Evolutionary conservation across 2,888 invertebrate genomes (phyloP), one percentile per base, ranked within the genome.

Genomic region (Drosophila gaucha): DNA sequence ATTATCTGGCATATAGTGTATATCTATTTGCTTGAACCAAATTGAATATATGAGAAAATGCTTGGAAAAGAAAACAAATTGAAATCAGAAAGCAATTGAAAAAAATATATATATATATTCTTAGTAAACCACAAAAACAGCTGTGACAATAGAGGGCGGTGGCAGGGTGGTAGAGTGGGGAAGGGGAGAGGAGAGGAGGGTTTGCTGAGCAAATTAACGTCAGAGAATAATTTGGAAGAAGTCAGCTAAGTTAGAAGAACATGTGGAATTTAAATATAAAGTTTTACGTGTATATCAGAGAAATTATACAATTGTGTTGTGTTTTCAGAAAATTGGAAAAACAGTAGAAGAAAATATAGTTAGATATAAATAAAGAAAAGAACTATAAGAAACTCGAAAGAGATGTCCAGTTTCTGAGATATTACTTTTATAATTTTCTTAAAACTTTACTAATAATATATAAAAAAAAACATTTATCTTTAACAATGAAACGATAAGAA

Each of bases 21-120:
- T 41, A 49, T 65, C 22, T 67, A 62, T 78, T 84, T 80, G 74
- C 51, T 65, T 68, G 59, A 74, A 65, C 58, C 80, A 80, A 84
- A 84, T 86, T 73, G 64, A 77, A 68, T n/a, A 51, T 56, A 46
- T 43, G 24, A 43, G 16, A 38, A 22, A 41, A 14, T 16, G 16
- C 41, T 26, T 52, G 36, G 47, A 41, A 51, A 36, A 35, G 31
- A 50, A 60, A 58, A 50, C 44, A 43, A 58, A 58, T 67, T 66
- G 36, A 49, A 43, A 60, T 33, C 65, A 30, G 39, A 33, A 47
- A 36, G 38, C 16, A 51, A 51, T 18, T 26, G 5, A 12, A n/a
- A 52, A 12, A 22, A 20, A n/a, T 35, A 26, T 46, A 41, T 3
- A 39, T 28, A 16, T 38, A n/a, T 8, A 22, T 39, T 12, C 3